Base-by-base conservation (phyloP, 2,113 vertebrate genomes). In the Gallinago jamesoni region DNA sequence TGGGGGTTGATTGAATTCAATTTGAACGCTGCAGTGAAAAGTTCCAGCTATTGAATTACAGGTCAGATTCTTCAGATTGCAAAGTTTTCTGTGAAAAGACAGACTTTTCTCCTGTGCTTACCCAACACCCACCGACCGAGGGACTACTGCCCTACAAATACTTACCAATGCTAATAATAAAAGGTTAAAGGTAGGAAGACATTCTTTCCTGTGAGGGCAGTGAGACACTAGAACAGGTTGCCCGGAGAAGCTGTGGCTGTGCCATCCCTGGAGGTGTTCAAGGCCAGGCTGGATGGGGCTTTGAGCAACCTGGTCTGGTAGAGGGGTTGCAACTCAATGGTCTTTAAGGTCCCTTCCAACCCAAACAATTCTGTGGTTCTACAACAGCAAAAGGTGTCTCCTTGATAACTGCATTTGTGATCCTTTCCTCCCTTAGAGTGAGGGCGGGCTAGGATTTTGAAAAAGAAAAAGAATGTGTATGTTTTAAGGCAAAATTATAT, bases 1-100 rank as follows among this genome's bases (percentile, higher is more conserved):
- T 73, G 67, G 41, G 35, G 31, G 37, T 41, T 62, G 75, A 41
- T 21, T 90, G 59, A 76, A 76, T 90, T 93, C 47, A 85, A 23
- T 90, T 60, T 88, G n/a, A 81, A 80, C 60, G 43, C 43, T 81
- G 60, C 76, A 74, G 63, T 5, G 8, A 93, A 91, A 91, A 69
- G 63, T 88, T 90, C 37, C 83, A 94, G 72, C 88, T 88, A 52
- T 68, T 82, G 90, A 96, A 94, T 95, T 77, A 80, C 72, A 74
- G 47, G 77, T 41, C 55, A 88, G 82, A 59, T 88, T 80, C 82
- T 88, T 94, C 30, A 70, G 78, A 95, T 41, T 59, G 55, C 47
- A 47, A 64, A 52, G 57, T 12, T 56, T 56, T 64, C 59, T 3
- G 0, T 72, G 89, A 64, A 69, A 35, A 82, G 74, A 37, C n/a